These are phyloP conservation scores for Heliconius congener DNA, from an alignment of 1,140 invertebrate species.

Conservation along the genomic window DNA sequence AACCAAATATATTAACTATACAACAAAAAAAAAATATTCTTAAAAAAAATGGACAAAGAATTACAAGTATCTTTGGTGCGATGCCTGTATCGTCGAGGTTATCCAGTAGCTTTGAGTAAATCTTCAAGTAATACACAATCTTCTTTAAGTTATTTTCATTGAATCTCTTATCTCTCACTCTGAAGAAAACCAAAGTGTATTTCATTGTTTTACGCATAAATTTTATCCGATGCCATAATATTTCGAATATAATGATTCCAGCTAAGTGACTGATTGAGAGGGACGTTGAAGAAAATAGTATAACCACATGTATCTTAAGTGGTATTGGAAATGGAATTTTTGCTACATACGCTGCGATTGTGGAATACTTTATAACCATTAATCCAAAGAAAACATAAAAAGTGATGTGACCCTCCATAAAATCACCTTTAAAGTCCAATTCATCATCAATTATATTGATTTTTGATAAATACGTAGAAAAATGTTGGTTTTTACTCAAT, in stretches of 20 bases:
- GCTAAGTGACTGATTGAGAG: neutral
- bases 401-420: neutral
- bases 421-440: neutral
- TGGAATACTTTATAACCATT: neutral
- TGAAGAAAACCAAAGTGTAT: neutral
- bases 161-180: neutral
- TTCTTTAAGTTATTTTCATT: neutral
- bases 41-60: neutral
- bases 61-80: neutral
- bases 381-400: neutral
- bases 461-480: neutral
- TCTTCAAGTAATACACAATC: neutral
- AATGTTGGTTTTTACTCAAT: neutral
- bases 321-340: neutral
- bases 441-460: neutral
- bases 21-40: neutral
- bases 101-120: neutral
- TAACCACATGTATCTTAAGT: neutral
- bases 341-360: neutral
- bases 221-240: neutral
- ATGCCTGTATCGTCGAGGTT: neutral
- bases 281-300: neutral
- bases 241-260: neutral
- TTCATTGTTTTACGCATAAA: neutral
- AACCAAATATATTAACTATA: neutral